Evolutionary conservation across 1,140 invertebrate genomes (phyloP), one percentile per base, ranked within the genome.

Genomic region (Anoplolepis gracilipes): DNA sequence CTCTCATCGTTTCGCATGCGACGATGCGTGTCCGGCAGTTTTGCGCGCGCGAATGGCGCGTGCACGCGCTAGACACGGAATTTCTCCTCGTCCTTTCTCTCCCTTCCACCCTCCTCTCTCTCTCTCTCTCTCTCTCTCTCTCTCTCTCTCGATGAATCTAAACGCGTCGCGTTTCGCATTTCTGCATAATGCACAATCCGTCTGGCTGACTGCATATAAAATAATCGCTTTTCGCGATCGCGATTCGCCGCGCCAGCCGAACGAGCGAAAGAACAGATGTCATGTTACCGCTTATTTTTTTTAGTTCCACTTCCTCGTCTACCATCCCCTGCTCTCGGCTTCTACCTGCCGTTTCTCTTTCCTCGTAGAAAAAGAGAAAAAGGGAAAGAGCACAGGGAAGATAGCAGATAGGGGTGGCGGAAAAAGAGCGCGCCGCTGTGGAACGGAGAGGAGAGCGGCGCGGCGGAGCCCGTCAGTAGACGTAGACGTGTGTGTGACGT

Each of bases 191-290:
- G 90, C 90, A 92, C 88, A 85, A 85, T 87, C 79, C 82, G 91
- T 86, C 78, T 73, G 86, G 85, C 89, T 79, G 90, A 88, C 88
- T 91, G 90, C 90, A 19, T 49, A 93, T 91, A 88, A 93, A 93
- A 93, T 93, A 93, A 93, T 93, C 93, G 92, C 89, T 92, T 93
- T 92, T 87, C 87, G 90, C 90, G 89, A 92, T 88, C 92, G 82
- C 86, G 85, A 88, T 79, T 88, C 82, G 89, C 88, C 82, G 86
- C 86, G 85, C 67, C 57, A 86, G 86, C 85, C 86, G 87, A 87
- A 92, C 90, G 88, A 92, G 84, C 91, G 89, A 67, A 53, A 46
- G 67, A 82, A 57, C 88, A 90, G 90, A 93, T 89, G 90, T 88
- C 90, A 88, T 88, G 88, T 89, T 93, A 86, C 82, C 86, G 88